Percentiles rank a stretch among this genome's conserved stretches.
Conservation (phyloP, 1,140 invertebrate species). For the Scaptomyza hsui region DNA sequence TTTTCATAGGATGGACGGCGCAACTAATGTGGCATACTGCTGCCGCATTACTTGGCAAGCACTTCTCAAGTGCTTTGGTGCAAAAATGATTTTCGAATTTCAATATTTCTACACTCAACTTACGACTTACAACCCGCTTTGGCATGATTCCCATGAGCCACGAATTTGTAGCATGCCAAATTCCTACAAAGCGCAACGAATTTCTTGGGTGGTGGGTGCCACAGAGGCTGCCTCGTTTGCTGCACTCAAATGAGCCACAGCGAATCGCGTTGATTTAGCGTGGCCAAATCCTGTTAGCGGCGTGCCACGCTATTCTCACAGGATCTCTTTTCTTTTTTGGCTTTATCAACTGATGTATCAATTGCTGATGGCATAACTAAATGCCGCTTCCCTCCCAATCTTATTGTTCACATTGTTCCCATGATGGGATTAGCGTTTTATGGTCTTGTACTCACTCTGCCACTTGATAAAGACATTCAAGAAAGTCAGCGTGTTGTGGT, state of each 20-base stretch:
- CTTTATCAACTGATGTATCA: constrained; percentile 75
- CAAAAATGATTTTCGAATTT: constrained; percentile 79
- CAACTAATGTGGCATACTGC: constrained; percentile 51
- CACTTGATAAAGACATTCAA: constrained; percentile 75
- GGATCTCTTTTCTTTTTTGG: constrained; percentile 36
- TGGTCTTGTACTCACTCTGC: constrained; percentile 69
- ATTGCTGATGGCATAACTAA: constrained; percentile 65
- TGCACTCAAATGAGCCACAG: constrained; percentile 77
- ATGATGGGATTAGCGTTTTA: constrained; percentile 82
- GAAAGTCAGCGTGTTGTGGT: constrained; percentile 2
- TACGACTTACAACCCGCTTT: constrained; percentile 4
- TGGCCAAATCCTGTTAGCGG: constrained; percentile 79
- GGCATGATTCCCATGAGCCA: constrained; percentile 67
- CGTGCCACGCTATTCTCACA: constrained; percentile 74
- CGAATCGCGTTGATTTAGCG: constrained; percentile 79
- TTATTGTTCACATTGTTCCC: constrained; percentile 67
- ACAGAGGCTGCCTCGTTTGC: constrained; percentile 30
- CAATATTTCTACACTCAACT: constrained; percentile 62
- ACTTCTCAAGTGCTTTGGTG: constrained; percentile 55
- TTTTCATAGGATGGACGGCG: constrained; percentile 27
- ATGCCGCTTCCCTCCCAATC: constrained; percentile 37
- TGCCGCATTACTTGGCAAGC: constrained; percentile 14
- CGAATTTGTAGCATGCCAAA: constrained; percentile 73
- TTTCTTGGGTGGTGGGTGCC: constrained; percentile 61
- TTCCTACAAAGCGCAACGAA: constrained; percentile 76